Evolutionary conservation across 2,113 vertebrate species (phyloP).

Genomic region (Trinectes maculatus): DNA sequence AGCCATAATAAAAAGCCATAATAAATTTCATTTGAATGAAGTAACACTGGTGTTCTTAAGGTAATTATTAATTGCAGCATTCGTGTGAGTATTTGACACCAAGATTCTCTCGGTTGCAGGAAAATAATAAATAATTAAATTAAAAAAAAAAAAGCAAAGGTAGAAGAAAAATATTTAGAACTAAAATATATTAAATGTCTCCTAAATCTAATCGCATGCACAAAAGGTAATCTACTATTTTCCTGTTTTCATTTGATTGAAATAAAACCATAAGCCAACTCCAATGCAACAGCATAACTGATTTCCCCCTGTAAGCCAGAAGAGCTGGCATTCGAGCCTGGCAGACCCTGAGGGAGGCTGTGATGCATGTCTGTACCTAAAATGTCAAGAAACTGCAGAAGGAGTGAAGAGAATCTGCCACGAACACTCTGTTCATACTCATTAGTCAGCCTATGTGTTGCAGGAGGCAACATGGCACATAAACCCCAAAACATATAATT

Average conservation of each 20-base stretch:
- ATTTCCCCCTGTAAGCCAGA: slow-evolving; percentile 59
- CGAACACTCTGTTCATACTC: slow-evolving; percentile 66
- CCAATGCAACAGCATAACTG: slow-evolving; percentile 62
- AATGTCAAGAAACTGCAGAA: slow-evolving; percentile 74
- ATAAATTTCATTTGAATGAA: too few species aligned
- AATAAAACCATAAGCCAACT: slow-evolving; percentile 15
- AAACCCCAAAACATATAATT: slow-evolving; percentile 58
- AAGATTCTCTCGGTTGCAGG: not conserved
- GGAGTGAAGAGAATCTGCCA: slow-evolving; percentile 66
- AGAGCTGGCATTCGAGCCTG: slow-evolving; percentile 52
- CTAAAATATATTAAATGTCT: slow-evolving; percentile 1
- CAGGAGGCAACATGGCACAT: slow-evolving; percentile 46
- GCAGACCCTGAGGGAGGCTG: slow-evolving; percentile 59
- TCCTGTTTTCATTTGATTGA: not conserved
- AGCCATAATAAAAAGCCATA: too few species aligned
- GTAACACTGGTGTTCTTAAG: not conserved
- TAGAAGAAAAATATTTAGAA: not conserved
- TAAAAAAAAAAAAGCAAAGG: not conserved
- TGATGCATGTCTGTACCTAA: slow-evolving; percentile 72
- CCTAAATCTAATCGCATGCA: not conserved
- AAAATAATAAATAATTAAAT: not conserved
- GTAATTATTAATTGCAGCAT: not conserved
- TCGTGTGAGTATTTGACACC: too few species aligned
- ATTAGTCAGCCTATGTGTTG: slow-evolving; percentile 72
- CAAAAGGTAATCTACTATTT: slow-evolving; percentile 1